Conservation (phyloP, 2,113 vertebrate species). For the Percopsis transmontana region DNA sequence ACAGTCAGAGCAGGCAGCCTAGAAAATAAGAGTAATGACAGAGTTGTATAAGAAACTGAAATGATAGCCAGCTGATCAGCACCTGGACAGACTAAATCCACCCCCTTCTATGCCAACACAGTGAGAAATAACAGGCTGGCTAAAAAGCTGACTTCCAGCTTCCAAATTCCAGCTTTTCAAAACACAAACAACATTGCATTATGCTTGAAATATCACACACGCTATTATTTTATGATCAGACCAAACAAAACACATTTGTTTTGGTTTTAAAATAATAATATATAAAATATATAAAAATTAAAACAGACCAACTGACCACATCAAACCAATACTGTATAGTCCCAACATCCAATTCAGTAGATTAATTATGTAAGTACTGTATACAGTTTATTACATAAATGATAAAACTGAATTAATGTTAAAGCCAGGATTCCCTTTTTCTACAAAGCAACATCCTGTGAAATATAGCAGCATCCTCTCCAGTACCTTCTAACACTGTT, state of each 20-base stretch:
- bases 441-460: too few species aligned
- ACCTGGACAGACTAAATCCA: constrained; percentile 1
- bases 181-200: not conserved
- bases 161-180: not conserved
- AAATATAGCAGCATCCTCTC: constrained; percentile 9
- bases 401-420: too few species aligned
- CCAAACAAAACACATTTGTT: not conserved
- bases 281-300: too few species aligned
- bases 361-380: not conserved
- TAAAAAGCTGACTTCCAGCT: not conserved
- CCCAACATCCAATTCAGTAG: too few species aligned
- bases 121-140: not conserved
- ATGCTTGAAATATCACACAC: not conserved
- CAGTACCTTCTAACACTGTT: constrained; percentile 26
- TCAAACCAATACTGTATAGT: too few species aligned
- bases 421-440: too few species aligned
- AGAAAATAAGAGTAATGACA: constrained; percentile 44
- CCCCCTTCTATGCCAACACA: not conserved
- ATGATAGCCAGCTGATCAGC: not conserved
- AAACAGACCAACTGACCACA: too few species aligned
- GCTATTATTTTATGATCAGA: not conserved
- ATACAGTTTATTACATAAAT: not conserved
- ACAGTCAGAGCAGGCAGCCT: constrained; percentile 65
- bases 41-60: constrained; percentile 29
- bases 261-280: too few species aligned